Evolutionary conservation across 2,888 invertebrate species (phyloP).

Genomic region (Sarcophaga rosellei): DNA sequence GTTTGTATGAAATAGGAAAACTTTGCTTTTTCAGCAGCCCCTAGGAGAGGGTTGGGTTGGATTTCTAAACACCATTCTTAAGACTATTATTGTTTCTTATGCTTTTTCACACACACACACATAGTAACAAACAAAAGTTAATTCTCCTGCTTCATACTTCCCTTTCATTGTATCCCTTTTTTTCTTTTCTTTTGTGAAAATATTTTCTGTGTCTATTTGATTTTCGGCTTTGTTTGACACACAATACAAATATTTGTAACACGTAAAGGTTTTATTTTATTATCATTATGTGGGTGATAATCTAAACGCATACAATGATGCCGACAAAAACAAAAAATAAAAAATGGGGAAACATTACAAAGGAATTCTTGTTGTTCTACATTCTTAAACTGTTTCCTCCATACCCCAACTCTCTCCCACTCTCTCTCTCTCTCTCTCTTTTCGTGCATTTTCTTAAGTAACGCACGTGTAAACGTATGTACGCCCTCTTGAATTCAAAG

Average conservation of each 20-base stretch:
- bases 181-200: slow-evolving; percentile 25
- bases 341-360: background rate
- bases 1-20: background rate
- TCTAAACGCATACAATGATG: slow-evolving; percentile 15
- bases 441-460: too few relatives aligned
- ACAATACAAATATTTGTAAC: slow-evolving; percentile 58
- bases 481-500: too few relatives aligned
- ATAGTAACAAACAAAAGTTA: slow-evolving; percentile 49
- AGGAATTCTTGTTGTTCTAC: too few relatives aligned
- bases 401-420: too few relatives aligned
- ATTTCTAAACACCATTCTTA: slow-evolving; percentile 1
- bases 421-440: too few relatives aligned
- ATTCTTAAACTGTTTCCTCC: too few relatives aligned
- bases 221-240: slow-evolving; percentile 25
- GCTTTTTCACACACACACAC: background rate
- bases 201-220: slow-evolving; percentile 25
- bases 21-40: background rate
- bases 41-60: background rate
- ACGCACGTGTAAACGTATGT: too few relatives aligned
- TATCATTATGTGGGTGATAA: slow-evolving; percentile 52
- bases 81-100: background rate
- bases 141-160: slow-evolving; percentile 25
- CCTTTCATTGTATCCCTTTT: slow-evolving; percentile 1
- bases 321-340: background rate
- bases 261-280: slow-evolving; percentile 49